Evolutionary conservation across 2,888 invertebrate genomes (phyloP), one percentile per base, ranked within the genome.

Genomic region (Thereva unica): DNA sequence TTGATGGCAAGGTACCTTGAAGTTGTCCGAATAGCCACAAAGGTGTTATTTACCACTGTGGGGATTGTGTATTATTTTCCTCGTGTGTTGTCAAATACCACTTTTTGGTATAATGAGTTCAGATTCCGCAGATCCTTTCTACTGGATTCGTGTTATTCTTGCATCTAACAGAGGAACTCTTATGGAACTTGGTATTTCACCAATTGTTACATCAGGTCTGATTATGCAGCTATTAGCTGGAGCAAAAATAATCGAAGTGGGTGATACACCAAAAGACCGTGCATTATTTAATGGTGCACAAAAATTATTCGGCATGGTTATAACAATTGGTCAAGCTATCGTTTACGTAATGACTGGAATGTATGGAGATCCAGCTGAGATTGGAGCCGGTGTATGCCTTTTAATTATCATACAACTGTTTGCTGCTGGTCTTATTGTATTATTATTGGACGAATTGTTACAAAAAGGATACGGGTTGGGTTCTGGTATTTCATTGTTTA

Each of bases 221-320:
- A 99, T 99, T 77, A 99, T 99, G 99, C 99, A 99, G 82, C 86
- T 99, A 73, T 84, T 99, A 77, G 98, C 99, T 71, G 99, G 99
- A 73, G 98, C 98, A 45, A 99, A 99, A 84, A 97, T 99, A 76
- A 99, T 99, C 80, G 98, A 99, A 88, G 99, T 99, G 75, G 99
- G 99, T 76, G 99, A 99, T 81, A 97, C 99, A 66, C 98, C 99
- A 2, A 99, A 99, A 81, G 99, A 99, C 82, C 86, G 99, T 78
- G 99, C 99, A 10, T 84, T 99, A 42, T 99, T 99, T 82, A 99
- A 99, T 77, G 99, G 99, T 77, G 99, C 99, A 66, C 99, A 99
- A 81, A 99, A 99, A 87, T 95, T 99, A 72, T 99, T 99, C 81
- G 99, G 99, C 74, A 99, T 99, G 98, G 95, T 99, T 69, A 99